Percentiles rank a stretch among this genome's conserved stretches.
Evolutionary conservation across 92 coral and sea anemone genomes (phyloP).

Genomic region (Phenganax stokvisi): DNA sequence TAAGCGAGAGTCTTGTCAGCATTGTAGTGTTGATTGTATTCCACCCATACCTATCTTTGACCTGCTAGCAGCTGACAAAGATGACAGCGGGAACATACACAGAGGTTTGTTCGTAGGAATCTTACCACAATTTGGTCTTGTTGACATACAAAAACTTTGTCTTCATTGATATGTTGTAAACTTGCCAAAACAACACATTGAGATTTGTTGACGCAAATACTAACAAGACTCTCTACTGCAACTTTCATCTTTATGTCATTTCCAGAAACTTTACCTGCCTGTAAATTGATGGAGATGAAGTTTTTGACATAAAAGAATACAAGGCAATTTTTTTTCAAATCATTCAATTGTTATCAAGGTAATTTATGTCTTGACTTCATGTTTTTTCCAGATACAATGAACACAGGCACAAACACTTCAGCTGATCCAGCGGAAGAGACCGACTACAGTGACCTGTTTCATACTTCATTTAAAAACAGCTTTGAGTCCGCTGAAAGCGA

Average conservation of each 20-base stretch:
- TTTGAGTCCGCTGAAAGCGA: constrained; percentile 7
- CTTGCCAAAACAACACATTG: too few species aligned
- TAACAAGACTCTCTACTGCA: too few species aligned
- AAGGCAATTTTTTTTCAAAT: background rate
- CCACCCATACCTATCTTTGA: constrained; percentile 91
- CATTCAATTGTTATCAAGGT: background rate
- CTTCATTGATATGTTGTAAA: too few species aligned
- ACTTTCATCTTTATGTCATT: too few species aligned
- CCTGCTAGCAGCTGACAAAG: constrained; percentile 88
- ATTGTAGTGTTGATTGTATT: constrained; percentile 59
- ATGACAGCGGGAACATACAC: constrained; percentile 58
- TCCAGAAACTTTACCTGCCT: too few species aligned
- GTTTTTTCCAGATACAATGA: background rate
- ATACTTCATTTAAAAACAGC: constrained; percentile 28
- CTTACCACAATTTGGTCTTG: too few species aligned
- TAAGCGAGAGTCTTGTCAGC: constrained; percentile 51
- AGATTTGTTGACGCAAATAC: too few species aligned
- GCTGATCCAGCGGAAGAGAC: constrained; percentile 47
- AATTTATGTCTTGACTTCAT: background rate
- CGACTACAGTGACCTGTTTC: constrained; percentile 87
- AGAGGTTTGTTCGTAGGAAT: constrained; percentile 1
- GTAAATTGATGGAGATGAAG: too few species aligned
- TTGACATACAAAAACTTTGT: background rate
- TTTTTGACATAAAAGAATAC: too few species aligned
- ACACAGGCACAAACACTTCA: background rate